These are phyloP conservation scores for Aphelocoma californica DNA, from an alignment of 2,797 vertebrate species.

Conservation along the genomic window DNA sequence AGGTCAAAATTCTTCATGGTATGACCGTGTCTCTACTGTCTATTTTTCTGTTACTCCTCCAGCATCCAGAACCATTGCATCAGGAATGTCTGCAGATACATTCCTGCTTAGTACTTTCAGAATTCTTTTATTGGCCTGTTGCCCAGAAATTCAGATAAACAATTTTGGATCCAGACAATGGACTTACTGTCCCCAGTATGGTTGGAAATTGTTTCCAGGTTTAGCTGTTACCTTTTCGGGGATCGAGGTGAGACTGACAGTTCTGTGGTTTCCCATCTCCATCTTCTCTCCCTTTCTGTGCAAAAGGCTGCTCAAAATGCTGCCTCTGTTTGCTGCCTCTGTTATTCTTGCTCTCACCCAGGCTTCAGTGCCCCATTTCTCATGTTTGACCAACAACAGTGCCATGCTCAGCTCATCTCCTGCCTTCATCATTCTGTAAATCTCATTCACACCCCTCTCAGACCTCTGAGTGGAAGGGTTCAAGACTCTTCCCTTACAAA, in stretches of 20 bases:
- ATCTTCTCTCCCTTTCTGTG: neutral
- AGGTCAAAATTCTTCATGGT: neutral
- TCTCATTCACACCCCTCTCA: neutral
- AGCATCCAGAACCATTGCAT: neutral
- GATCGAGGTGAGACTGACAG: accelerated
- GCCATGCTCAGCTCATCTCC: neutral
- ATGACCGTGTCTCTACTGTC: neutral
- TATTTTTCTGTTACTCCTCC: neutral
- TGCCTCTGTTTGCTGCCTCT: neutral
- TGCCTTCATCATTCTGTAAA: neutral
- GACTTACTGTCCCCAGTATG: neutral
- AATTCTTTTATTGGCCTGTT: neutral
- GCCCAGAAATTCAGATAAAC: neutral
- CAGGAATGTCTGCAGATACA: neutral
- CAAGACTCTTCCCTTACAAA: neutral
- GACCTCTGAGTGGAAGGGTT: neutral
- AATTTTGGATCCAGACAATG: neutral
- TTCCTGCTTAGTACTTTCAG: neutral
- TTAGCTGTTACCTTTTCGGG: accelerated
- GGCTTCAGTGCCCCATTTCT: neutral
- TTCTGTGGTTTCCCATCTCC: neutral
- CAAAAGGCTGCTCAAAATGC: neutral
- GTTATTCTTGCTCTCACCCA: neutral
- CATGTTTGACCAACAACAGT: neutral
- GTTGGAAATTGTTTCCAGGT: neutral